Percentiles rank a stretch among this genome's conserved stretches.
These are phyloP conservation scores for Octonoba sinensis DNA, from an alignment of 2,888 invertebrate genomes.

Conservation along the genomic window DNA sequence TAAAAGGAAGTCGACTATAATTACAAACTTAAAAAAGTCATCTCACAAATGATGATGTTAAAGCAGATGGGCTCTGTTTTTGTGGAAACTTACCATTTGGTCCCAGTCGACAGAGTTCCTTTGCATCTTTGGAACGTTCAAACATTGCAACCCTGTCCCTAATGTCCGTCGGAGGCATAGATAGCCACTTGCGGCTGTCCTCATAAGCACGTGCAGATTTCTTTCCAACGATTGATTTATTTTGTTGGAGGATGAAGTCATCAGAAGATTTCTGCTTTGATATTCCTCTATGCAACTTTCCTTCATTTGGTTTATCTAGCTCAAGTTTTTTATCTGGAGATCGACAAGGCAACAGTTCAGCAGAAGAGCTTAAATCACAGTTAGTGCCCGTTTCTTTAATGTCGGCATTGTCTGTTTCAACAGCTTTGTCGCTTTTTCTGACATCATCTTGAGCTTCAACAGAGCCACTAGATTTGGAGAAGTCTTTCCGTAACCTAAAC, in stretches of 20 bases:
- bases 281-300: conserved; percentile 5
- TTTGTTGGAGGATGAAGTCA: conserved; percentile 28
- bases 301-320: background rate
- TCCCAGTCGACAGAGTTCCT: conserved; percentile 56
- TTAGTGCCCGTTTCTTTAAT: conserved; percentile 34
- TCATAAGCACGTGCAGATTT: conserved; percentile 33
- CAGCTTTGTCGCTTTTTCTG: conserved; percentile 48
- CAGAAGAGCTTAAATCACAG: conserved; percentile 30
- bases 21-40: conserved; percentile 24
- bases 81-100: conserved; percentile 62
- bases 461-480: conserved; percentile 15
- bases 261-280: conserved; percentile 15
- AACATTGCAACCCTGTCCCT: conserved; percentile 64
- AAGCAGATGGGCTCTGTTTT: conserved; percentile 56
- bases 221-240: conserved; percentile 31
- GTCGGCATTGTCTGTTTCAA: conserved; percentile 46
- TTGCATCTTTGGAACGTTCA: conserved; percentile 60
- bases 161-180: conserved; percentile 49
- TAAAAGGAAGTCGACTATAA: background rate
- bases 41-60: conserved; percentile 62
- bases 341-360: conserved; percentile 1
- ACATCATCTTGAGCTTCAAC: conserved; percentile 23
- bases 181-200: conserved; percentile 44
- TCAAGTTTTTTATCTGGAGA: background rate
- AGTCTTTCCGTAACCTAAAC: conserved; percentile 52